Conservation (phyloP, 2,888 invertebrate genomes). For the Leptarthrus brevirostris region DNA sequence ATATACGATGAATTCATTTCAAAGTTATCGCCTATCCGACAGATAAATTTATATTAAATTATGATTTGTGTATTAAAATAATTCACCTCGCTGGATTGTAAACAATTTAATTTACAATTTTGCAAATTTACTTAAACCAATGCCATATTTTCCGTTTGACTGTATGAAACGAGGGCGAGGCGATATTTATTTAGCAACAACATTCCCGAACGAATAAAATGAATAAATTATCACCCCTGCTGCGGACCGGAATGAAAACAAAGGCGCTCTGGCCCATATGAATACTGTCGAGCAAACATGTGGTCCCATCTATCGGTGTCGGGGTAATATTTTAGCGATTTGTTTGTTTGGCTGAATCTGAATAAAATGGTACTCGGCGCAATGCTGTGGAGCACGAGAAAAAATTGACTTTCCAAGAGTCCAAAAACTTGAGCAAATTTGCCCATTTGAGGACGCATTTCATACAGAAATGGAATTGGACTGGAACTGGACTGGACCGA, state of each 20-base stretch:
- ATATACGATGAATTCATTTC: neutral
- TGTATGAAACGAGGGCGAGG: neutral
- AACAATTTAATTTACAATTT: slow-evolving; percentile 45
- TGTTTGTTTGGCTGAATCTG: slow-evolving; percentile 37
- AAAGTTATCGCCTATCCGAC: neutral
- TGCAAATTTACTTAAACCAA: slow-evolving; percentile 23
- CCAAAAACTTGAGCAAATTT: neutral
- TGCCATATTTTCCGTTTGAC: slow-evolving; percentile 10
- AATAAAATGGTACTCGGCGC: slow-evolving; percentile 30
- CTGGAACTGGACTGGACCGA: neutral
- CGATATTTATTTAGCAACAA: slow-evolving; percentile 27
- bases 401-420: neutral
- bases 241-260: slow-evolving; percentile 9
- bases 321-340: slow-evolving; percentile 42
- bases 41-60: slow-evolving; percentile 27
- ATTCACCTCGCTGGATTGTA: slow-evolving; percentile 24
- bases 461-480: too few relatives aligned
- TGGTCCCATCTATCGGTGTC: slow-evolving; percentile 42
- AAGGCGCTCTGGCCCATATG: slow-evolving; percentile 8
- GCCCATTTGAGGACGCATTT: neutral
- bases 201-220: slow-evolving; percentile 29
- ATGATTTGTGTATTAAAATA: slow-evolving; percentile 44
- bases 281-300: slow-evolving; percentile 41
- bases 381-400: neutral
- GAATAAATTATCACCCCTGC: slow-evolving; percentile 44